These are phyloP conservation scores for Pygoscelis adeliae DNA, from an alignment of 2,113 vertebrate genomes.

Conservation along the genomic window DNA sequence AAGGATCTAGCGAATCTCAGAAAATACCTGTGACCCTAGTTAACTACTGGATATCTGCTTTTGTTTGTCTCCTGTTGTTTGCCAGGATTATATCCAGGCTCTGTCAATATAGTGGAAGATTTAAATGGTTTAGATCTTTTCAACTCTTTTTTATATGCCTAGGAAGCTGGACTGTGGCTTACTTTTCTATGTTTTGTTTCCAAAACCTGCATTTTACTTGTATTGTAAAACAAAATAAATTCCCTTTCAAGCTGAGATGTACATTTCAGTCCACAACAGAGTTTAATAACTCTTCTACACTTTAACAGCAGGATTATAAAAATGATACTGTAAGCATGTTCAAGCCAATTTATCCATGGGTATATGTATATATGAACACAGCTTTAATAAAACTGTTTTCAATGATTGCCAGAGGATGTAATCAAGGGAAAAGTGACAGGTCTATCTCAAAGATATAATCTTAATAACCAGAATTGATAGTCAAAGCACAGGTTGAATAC, in stretches of 20 bases:
- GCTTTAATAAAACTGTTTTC: background rate
- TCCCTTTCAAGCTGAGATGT: background rate
- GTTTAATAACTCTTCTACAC: background rate
- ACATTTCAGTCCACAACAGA: background rate
- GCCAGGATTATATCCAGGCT: background rate
- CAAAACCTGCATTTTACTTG: background rate
- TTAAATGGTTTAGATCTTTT: background rate
- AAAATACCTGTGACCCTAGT: background rate
- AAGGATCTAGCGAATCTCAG: background rate
- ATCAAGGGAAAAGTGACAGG: background rate
- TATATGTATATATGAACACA: background rate
- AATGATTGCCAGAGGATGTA: background rate
- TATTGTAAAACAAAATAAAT: background rate
- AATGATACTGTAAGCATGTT: background rate
- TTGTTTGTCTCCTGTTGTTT: background rate
- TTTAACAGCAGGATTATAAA: background rate
- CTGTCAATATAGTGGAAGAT: background rate
- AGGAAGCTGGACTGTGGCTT: background rate
- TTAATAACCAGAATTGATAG: background rate
- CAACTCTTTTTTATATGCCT: background rate
- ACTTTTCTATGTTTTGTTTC: background rate
- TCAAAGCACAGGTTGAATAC: background rate
- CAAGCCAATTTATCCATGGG: background rate
- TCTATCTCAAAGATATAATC: background rate
- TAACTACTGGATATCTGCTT: background rate